phyloP scores from a whole-genome alignment of 1,140 invertebrate genomes.

The Lepidostoma basale region DNA sequence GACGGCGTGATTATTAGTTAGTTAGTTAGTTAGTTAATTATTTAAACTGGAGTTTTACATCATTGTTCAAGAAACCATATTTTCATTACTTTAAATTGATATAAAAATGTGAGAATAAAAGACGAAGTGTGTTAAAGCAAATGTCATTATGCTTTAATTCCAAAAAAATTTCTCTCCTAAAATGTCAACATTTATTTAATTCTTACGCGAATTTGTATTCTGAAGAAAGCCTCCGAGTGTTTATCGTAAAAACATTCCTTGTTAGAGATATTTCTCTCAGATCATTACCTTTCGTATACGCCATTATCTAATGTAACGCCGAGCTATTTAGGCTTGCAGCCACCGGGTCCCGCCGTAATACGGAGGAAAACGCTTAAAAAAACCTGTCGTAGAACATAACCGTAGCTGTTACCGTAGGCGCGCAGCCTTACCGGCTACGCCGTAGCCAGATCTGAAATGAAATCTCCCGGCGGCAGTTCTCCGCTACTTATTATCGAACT shows the following conservation, averaged over 20 bases:
- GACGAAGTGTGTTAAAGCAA: too few species aligned
- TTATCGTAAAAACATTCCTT: slow-evolving; percentile 26
- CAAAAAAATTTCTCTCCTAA: too few species aligned
- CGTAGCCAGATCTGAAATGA: slow-evolving; percentile 45
- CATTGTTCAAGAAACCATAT: too few species aligned
- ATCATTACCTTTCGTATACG: slow-evolving; percentile 29
- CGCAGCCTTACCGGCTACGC: neutral
- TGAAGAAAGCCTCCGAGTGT: neutral
- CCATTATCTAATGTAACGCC: slow-evolving; percentile 32
- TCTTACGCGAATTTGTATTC: neutral
- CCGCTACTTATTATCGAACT: slow-evolving; percentile 37
- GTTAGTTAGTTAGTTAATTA: too few species aligned
- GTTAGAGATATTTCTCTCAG: slow-evolving; percentile 19
- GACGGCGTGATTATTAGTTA: too few species aligned
- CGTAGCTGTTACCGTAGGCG: slow-evolving; percentile 30
- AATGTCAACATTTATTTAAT: neutral
- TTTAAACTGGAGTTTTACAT: too few species aligned
- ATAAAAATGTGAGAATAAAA: too few species aligned
- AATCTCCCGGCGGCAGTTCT: slow-evolving; percentile 38
- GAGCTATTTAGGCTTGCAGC: slow-evolving; percentile 26
- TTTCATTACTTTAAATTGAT: too few species aligned
- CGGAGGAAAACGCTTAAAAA: slow-evolving; percentile 35
- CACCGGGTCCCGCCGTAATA: neutral
- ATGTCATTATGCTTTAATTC: too few species aligned
- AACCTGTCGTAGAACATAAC: slow-evolving; percentile 31